phyloP scores from a whole-genome alignment of 2,888 invertebrate genomes.

The Lasioglossum zephyrum region DNA sequence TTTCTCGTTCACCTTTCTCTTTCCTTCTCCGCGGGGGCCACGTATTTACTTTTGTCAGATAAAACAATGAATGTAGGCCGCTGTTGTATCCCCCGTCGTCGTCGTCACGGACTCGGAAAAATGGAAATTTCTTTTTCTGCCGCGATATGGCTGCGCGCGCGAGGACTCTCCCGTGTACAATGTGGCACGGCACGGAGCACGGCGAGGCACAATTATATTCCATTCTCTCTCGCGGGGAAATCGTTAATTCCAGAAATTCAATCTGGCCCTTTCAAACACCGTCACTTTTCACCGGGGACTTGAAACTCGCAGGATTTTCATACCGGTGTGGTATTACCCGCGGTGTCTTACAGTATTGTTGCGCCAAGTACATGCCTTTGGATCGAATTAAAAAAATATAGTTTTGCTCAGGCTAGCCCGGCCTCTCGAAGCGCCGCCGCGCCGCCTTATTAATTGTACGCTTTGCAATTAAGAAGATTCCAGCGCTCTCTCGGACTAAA shows the following conservation, averaged over 20 bases:
- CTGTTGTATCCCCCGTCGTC: constrained; percentile 8
- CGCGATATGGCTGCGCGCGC: neutral
- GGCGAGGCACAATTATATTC: neutral
- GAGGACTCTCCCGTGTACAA: constrained; percentile 17
- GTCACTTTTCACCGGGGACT: neutral
- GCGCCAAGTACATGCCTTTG: too few species aligned
- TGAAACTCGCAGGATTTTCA: neutral
- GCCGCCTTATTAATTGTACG: constrained; percentile 41
- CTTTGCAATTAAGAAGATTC: constrained; percentile 28
- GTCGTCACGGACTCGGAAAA: constrained; percentile 9
- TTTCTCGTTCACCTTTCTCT: constrained; percentile 31
- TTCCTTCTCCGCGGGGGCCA: neutral
- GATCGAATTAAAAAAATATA: neutral
- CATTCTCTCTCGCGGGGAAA: constrained; percentile 14
- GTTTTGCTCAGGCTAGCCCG: neutral
- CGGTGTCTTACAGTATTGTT: too few species aligned
- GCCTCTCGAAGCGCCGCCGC: neutral
- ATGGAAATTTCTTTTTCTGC: constrained; percentile 30
- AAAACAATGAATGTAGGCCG: constrained; percentile 55
- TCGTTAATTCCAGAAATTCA: constrained; percentile 9
- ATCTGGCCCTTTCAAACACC: neutral
- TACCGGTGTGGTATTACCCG: too few species aligned
- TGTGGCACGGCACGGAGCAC: neutral
- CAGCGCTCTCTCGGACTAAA: constrained; percentile 21
- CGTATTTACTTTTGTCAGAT: constrained; percentile 50